These are phyloP conservation scores for Plectrocnemia conspersa DNA, from an alignment of 1,140 invertebrate genomes.

Conservation along the genomic window DNA sequence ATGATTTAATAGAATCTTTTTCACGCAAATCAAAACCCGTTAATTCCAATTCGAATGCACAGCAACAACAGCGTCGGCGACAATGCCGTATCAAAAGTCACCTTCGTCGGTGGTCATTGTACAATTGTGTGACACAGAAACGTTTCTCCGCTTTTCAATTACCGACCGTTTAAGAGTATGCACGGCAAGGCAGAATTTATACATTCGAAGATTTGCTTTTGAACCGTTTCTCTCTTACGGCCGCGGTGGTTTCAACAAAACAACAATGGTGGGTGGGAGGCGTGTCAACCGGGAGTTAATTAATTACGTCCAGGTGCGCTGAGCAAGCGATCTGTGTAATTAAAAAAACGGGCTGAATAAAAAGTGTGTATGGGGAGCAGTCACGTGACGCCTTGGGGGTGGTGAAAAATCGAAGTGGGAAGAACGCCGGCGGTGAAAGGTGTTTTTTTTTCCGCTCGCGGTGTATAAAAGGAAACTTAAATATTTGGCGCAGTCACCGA, in stretches of 20 bases:
- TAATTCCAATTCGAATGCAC: too few species aligned
- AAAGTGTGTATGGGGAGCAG: too few species aligned
- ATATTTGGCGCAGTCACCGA: too few species aligned
- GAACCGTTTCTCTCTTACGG: conserved; percentile 2
- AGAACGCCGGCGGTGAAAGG: conserved; percentile 6
- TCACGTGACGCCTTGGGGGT: not conserved
- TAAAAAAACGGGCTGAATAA: conserved; percentile 8
- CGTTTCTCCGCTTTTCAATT: too few species aligned
- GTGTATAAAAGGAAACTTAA: not conserved
- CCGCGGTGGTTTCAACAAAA: not conserved
- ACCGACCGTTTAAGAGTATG: too few species aligned
- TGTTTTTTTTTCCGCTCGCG: not conserved
- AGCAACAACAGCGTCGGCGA: too few species aligned
- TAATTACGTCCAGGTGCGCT: conserved; percentile 22
- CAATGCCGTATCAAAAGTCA: too few species aligned
- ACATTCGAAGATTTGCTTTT: conserved; percentile 3
- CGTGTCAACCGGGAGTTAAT: conserved; percentile 21
- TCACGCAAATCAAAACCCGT: too few species aligned
- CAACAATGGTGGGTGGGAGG: conserved; percentile 18
- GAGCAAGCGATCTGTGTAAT: conserved; percentile 16
- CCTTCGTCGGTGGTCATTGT: too few species aligned
- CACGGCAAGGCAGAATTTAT: conserved; percentile 10
- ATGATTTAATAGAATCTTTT: too few species aligned
- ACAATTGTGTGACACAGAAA: too few species aligned
- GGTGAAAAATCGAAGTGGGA: conserved; percentile 11